Evolutionary conservation across 2,888 invertebrate species (phyloP).

Genomic region (Stenolophus ochropezus): DNA sequence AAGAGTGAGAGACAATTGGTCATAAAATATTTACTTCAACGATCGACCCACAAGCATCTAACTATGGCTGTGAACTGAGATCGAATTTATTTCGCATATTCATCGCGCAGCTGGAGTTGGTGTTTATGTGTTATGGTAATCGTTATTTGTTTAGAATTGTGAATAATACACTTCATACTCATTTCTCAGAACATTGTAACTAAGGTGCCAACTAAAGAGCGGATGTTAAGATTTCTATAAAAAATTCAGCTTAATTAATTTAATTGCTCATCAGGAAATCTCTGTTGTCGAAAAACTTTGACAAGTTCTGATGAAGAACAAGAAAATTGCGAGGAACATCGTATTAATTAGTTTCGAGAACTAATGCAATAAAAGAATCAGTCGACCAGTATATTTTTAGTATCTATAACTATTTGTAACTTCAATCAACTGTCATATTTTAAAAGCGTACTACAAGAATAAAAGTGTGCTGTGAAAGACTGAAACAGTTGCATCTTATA

Average conservation of each 20-base stretch:
- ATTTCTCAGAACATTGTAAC: not conserved
- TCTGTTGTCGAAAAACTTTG: not conserved
- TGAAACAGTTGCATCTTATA: conserved; percentile 17
- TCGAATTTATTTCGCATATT: conserved; percentile 34
- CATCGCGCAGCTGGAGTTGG: not conserved
- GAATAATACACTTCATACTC: not conserved
- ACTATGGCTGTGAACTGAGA: not conserved
- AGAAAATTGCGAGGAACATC: not conserved
- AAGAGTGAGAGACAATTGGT: not conserved
- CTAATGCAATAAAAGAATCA: not conserved
- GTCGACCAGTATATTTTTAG: not conserved
- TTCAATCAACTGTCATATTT: not conserved
- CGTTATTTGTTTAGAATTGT: conserved; percentile 29
- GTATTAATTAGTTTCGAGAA: not conserved
- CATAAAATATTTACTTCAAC: conserved; percentile 34
- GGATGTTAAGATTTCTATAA: not conserved
- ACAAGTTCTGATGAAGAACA: not conserved
- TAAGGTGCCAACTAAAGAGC: not conserved
- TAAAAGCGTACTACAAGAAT: too few relatives aligned
- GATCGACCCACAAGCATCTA: not conserved
- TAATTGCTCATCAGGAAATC: conserved; percentile 1
- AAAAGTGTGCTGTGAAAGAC: too few relatives aligned
- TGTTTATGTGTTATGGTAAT: conserved; percentile 34
- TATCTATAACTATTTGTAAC: not conserved
- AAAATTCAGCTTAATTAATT: conserved; percentile 12